These are phyloP conservation scores for Gastrophryne carolinensis DNA, from an alignment of 2,797 vertebrate genomes.

Conservation along the genomic window DNA sequence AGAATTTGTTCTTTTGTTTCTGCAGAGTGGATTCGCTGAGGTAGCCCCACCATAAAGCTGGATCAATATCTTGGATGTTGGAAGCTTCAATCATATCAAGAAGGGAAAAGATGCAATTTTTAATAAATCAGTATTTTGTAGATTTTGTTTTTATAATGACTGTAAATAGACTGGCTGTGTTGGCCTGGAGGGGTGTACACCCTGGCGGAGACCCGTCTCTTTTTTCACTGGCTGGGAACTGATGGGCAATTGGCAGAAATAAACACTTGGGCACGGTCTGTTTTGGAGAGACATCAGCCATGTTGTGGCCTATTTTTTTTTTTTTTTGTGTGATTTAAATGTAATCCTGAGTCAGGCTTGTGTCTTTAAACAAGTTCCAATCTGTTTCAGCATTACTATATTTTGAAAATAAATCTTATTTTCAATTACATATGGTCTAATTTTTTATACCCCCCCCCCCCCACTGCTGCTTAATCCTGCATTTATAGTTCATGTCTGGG, in stretches of 20 bases:
- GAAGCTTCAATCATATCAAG: background rate
- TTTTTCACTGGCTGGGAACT: background rate
- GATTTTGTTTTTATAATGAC: slow-evolving; percentile 31
- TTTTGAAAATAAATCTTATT: slow-evolving; percentile 38
- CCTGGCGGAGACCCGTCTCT: background rate
- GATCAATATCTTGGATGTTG: background rate
- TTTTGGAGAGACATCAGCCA: no score
- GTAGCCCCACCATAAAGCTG: background rate
- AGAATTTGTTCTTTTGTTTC: background rate
- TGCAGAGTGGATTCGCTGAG: slow-evolving; percentile 34
- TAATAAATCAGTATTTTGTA: slow-evolving; percentile 33
- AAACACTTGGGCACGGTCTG: background rate
- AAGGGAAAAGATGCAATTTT: slow-evolving; percentile 33
- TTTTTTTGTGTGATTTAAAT: background rate
- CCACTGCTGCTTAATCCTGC: no score
- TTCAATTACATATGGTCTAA: background rate
- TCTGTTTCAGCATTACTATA: slow-evolving; percentile 18
- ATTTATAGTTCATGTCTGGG: no score
- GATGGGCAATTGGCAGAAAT: background rate
- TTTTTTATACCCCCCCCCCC: no score
- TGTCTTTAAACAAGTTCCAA: background rate
- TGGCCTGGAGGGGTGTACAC: background rate
- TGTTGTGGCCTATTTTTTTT: background rate
- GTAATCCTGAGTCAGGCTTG: background rate
- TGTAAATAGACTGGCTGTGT: background rate